Base-by-base conservation (phyloP, 2,113 vertebrate species). In the Lonchura striata region DNA sequence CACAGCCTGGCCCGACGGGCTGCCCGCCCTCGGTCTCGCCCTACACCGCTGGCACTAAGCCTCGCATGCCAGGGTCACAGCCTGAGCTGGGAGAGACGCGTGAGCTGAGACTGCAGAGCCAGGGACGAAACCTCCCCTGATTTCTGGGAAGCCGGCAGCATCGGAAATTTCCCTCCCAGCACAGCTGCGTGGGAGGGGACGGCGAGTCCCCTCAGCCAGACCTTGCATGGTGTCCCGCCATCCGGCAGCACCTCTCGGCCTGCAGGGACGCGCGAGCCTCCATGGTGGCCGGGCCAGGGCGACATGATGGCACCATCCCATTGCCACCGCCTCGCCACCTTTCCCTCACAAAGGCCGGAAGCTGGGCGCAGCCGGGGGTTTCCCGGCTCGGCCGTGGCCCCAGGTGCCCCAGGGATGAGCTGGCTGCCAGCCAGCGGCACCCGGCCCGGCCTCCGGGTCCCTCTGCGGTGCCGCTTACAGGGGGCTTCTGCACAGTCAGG, bases 311-410 rank as follows among this genome's bases (percentile, higher is more conserved):
- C 78, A 68, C 53, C 13, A 3, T 11, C 19, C 78, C 30, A 0
- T 19, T 3, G 28, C 88, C 33, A 2, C 80, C 49, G 11, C 88
- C 81, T 76, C 30, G 5, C 35, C 83, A 46, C 41, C 41, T 41
- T 41, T 83, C 75, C 86, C 15, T 1, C 89, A 96, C 93, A 97
- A 97, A 94, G 76, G 84, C 35, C 14, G 65, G 94, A 97, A 94
- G 72, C 49, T 0, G 7, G 49, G 79, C 1, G 3, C 72, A 88
- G 61, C 82, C 37, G 0, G 89, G 86, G 46, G 10, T 63, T 94
- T 96, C 88, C 94, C 57, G 4, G 72, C 70, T 68, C 19, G 0
- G 37, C 49, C 11, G 0, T 31, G 37, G 59, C 89, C 59, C 4
- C 35, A 1, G 3, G 56, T 11, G 76, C 50, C 75, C 49, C 44